These are phyloP conservation scores for Aselliscus stoliczkanus DNA, from an alignment of 2,797 vertebrate genomes.

Conservation along the genomic window DNA sequence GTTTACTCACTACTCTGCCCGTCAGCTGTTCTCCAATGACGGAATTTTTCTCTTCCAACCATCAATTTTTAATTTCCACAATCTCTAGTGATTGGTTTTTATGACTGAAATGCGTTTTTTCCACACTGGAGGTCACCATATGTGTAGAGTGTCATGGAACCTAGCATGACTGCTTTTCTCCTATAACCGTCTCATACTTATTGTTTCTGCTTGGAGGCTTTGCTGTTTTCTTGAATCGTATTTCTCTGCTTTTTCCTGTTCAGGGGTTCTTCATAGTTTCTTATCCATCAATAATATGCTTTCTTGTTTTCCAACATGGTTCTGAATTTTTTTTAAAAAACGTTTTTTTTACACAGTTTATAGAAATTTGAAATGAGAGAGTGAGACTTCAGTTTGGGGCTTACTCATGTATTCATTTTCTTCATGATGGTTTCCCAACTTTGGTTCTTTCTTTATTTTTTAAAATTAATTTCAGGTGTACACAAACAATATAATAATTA, in stretches of 20 bases:
- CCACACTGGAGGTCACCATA: background rate
- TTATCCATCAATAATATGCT: background rate
- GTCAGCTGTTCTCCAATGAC: background rate
- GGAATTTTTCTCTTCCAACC: background rate
- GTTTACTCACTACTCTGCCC: background rate
- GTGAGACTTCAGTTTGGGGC: background rate
- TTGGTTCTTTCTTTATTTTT: background rate
- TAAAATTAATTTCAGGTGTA: too few relatives aligned
- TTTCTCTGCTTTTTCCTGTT: background rate
- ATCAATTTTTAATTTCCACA: background rate
- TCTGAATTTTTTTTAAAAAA: background rate
- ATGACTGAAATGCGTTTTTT: background rate
- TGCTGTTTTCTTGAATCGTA: background rate
- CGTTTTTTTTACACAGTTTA: background rate
- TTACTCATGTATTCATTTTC: background rate
- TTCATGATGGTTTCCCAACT: background rate
- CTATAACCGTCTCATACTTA: background rate
- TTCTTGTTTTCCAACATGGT: background rate
- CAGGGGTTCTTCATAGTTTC: background rate
- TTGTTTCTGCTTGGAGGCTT: background rate
- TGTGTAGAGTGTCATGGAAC: background rate
- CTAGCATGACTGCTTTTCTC: background rate
- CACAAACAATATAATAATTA: too few relatives aligned
- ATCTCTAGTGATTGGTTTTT: background rate
- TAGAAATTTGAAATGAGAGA: background rate